Percentiles rank a stretch among this genome's conserved stretches.
These are phyloP conservation scores for Drosophila kanapiae DNA, from an alignment of 1,140 invertebrate species.

Conservation along the genomic window DNA sequence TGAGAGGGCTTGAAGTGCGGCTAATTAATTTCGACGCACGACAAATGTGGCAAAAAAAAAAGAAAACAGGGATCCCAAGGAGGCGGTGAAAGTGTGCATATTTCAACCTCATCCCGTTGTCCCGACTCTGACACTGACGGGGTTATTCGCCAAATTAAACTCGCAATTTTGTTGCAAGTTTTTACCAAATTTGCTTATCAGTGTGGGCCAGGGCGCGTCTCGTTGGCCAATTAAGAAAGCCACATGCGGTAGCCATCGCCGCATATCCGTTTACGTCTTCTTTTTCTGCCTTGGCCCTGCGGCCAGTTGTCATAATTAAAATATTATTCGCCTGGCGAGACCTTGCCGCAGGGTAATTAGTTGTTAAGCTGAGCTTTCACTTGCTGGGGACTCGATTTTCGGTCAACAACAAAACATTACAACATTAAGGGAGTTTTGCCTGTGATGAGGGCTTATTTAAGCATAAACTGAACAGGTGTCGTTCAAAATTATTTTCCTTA, in stretches of 20 bases:
- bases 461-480: background rate
- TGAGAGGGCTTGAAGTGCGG: conserved; percentile 41
- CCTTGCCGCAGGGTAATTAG: conserved; percentile 55
- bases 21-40: conserved; percentile 82
- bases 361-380: conserved; percentile 55
- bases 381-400: conserved; percentile 7
- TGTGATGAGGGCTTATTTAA: background rate
- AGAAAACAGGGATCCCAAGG: conserved; percentile 50
- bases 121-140: conserved; percentile 41
- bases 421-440: background rate
- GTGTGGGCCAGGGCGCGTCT: conserved; percentile 20
- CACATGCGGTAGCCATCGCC: conserved; percentile 65
- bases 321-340: conserved; percentile 46
- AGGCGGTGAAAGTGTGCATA: conserved; percentile 79
- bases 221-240: conserved; percentile 73
- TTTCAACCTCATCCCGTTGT: conserved; percentile 36
- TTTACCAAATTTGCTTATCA: conserved; percentile 77
- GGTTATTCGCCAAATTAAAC: conserved; percentile 60
- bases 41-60: conserved; percentile 54
- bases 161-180: conserved; percentile 64
- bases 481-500: background rate
- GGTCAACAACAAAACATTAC: background rate
- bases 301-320: conserved; percentile 73
- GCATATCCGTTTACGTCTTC: conserved; percentile 60
- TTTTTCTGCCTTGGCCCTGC: conserved; percentile 15